These are phyloP conservation scores for Himalopsyche japonica DNA, from an alignment of 2,888 invertebrate species.

Conservation along the genomic window DNA sequence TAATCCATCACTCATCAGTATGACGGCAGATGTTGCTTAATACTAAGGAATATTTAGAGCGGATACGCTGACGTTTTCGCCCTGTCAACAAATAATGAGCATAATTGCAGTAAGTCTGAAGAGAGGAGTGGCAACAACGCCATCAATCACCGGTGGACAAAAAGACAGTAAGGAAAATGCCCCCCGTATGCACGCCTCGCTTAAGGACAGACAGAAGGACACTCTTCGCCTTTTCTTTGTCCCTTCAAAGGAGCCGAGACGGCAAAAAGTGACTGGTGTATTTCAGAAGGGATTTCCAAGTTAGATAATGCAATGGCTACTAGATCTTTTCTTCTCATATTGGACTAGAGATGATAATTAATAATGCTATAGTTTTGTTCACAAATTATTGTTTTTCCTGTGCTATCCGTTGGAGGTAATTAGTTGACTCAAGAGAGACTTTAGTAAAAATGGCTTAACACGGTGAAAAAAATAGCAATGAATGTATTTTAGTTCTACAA, in stretches of 20 bases:
- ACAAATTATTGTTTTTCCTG: too few relatives aligned
- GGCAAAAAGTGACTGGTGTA: not conserved
- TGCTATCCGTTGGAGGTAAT: too few relatives aligned
- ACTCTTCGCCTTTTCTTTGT: not conserved
- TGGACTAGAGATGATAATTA: too few relatives aligned
- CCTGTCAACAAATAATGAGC: constrained; percentile 39
- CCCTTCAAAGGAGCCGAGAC: not conserved
- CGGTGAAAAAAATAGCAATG: too few relatives aligned
- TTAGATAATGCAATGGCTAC: too few relatives aligned
- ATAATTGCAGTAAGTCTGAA: constrained; percentile 38
- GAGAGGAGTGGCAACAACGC: constrained; percentile 21
- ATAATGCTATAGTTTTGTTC: too few relatives aligned
- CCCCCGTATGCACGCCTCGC: not conserved
- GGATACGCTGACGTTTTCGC: constrained; percentile 36
- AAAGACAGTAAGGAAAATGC: constrained; percentile 23
- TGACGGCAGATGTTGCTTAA: not conserved
- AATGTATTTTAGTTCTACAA: too few relatives aligned
- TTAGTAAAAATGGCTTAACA: too few relatives aligned
- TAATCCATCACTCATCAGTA: not conserved
- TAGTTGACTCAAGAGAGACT: too few relatives aligned
- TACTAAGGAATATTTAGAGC: not conserved
- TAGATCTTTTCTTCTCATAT: too few relatives aligned
- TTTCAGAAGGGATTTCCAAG: not conserved
- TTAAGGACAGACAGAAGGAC: not conserved
- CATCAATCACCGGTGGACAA: constrained; percentile 37